Evolutionary conservation across 2,113 vertebrate species (phyloP).

Genomic region (Otus sunia): DNA sequence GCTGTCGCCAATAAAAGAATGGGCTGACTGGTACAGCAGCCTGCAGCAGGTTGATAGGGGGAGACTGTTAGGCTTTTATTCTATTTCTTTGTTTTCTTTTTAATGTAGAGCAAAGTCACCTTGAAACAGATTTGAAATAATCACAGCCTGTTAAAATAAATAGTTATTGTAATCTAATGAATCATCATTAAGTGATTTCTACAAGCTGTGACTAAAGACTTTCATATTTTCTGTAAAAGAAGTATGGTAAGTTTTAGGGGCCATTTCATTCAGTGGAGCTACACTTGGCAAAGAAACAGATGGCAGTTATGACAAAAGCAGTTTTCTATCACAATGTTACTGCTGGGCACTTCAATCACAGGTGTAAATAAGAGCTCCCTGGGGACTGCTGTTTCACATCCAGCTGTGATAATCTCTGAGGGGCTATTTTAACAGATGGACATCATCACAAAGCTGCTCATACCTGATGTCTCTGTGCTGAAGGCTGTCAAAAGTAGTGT

Average conservation of each 20-base stretch:
- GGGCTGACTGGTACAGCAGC: background rate
- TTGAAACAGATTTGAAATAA: conserved; percentile 52
- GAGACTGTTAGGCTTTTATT: background rate
- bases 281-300: background rate
- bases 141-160: background rate
- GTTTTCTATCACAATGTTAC: background rate
- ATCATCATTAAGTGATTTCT: conserved; percentile 4
- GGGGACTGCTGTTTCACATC: conserved; percentile 17
- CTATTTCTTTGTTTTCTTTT: conserved; percentile 26
- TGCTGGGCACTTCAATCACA: conserved; percentile 5
- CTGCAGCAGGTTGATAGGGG: conserved; percentile 29
- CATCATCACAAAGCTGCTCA: background rate
- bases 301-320: background rate
- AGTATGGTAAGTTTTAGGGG: background rate
- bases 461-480: background rate
- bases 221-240: background rate
- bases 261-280: background rate
- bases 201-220: background rate
- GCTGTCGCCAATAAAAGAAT: conserved; percentile 5
- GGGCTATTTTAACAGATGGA: background rate
- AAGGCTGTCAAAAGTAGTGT: background rate
- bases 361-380: conserved; percentile 21
- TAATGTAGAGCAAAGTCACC: conserved; percentile 13
- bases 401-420: conserved; percentile 2
- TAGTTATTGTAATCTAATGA: background rate